Conservation (phyloP, 2,113 vertebrate genomes). For the Urocolius indicus region DNA sequence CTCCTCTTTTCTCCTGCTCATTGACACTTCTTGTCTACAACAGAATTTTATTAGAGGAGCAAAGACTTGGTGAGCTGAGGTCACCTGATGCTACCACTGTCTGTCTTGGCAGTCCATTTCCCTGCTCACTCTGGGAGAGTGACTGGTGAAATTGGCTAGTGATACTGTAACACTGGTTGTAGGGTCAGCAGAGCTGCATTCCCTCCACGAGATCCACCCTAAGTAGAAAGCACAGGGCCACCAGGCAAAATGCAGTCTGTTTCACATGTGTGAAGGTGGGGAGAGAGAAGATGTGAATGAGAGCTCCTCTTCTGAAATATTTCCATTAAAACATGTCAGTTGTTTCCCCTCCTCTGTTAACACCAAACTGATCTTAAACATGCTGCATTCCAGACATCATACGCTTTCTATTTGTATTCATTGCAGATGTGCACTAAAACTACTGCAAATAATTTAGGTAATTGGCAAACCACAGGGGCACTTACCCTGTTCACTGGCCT, state of each 20-base stretch:
- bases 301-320: not conserved
- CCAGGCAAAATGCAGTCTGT: not conserved
- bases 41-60: not conserved
- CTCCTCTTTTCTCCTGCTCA: not conserved
- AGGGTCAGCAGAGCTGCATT: not conserved
- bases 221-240: not conserved
- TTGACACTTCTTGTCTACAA: not conserved
- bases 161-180: not conserved
- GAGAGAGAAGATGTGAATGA: not conserved
- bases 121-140: not conserved
- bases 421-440: constrained; percentile 71
- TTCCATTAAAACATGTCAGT: not conserved
- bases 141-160: not conserved
- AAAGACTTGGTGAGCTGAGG: not conserved
- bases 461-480: constrained; percentile 81
- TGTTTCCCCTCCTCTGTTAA: constrained; percentile 43
- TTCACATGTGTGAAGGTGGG: not conserved
- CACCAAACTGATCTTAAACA: constrained; percentile 53
- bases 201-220: not conserved
- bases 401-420: constrained; percentile 79
- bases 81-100: not conserved
- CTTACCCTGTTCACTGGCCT: constrained; percentile 77
- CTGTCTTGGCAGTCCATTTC: not conserved
- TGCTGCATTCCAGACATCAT: constrained; percentile 58
- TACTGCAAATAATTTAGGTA: constrained; percentile 81